Percentiles rank a stretch among this genome's conserved stretches.
Evolutionary conservation across 2,113 vertebrate genomes (phyloP).

Genomic region (Eurypyga helias): DNA sequence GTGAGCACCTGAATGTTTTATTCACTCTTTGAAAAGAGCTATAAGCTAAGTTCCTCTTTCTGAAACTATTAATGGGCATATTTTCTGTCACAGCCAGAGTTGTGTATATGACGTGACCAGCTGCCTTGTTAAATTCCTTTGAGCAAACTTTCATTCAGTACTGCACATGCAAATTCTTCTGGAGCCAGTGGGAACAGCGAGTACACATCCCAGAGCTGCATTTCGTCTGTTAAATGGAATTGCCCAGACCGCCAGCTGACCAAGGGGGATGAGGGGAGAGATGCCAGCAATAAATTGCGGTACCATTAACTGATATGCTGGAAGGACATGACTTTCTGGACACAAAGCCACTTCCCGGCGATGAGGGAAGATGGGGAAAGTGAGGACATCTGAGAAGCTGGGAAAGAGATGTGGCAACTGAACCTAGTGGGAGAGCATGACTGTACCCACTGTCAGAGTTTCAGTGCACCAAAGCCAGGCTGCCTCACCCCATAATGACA

Average conservation of each 20-base stretch:
- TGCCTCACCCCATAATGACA: slow-evolving; percentile 69
- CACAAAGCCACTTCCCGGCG: neutral
- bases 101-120: neutral
- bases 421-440: slow-evolving; percentile 48
- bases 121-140: neutral
- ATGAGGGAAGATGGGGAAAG: neutral
- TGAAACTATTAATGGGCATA: neutral
- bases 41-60: neutral
- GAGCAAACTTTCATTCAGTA: neutral
- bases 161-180: neutral
- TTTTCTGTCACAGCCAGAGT: neutral
- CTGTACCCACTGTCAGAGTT: slow-evolving; percentile 64
- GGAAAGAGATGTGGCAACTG: slow-evolving; percentile 38
- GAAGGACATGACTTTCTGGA: neutral
- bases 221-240: neutral
- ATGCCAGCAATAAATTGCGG: rapidly evolving
- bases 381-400: neutral
- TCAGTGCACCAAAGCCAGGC: slow-evolving; percentile 52
- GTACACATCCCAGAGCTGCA: neutral
- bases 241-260: neutral
- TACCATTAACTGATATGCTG: neutral
- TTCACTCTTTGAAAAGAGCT: neutral
- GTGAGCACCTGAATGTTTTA: neutral
- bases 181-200: neutral
- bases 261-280: neutral